Evolutionary conservation across 1,140 invertebrate genomes (phyloP).

Genomic region (Euura lappo): DNA sequence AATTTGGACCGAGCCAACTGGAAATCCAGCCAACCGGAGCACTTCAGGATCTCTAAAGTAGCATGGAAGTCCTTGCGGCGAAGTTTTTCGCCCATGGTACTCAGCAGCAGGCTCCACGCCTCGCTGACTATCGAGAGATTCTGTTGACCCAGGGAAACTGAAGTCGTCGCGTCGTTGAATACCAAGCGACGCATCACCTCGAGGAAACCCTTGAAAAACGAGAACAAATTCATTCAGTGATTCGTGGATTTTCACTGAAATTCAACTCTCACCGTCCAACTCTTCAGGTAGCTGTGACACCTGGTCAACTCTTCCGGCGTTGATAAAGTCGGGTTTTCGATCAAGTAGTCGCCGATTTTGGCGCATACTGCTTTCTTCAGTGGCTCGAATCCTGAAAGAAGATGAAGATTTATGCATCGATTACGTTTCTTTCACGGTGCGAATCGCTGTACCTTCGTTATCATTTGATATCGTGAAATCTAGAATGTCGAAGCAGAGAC

Average conservation of each 20-base stretch:
- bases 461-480: constrained; percentile 31
- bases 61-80: neutral
- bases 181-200: neutral
- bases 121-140: neutral
- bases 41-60: neutral
- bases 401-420: no score
- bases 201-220: neutral
- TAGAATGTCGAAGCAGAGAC: constrained; percentile 40
- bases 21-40: neutral
- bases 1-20: neutral
- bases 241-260: neutral
- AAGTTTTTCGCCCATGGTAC: neutral
- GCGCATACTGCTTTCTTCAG: neutral
- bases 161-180: neutral
- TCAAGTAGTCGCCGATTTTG: neutral
- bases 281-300: neutral
- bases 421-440: no score
- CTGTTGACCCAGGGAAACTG: neutral
- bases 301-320: neutral
- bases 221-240: neutral
- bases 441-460: constrained; percentile 29
- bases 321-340: neutral
- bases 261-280: neutral
- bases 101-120: neutral
- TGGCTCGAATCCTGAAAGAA: neutral